phyloP scores from a whole-genome alignment of 2,888 invertebrate species.

The Bruchidius siliquastri region DNA sequence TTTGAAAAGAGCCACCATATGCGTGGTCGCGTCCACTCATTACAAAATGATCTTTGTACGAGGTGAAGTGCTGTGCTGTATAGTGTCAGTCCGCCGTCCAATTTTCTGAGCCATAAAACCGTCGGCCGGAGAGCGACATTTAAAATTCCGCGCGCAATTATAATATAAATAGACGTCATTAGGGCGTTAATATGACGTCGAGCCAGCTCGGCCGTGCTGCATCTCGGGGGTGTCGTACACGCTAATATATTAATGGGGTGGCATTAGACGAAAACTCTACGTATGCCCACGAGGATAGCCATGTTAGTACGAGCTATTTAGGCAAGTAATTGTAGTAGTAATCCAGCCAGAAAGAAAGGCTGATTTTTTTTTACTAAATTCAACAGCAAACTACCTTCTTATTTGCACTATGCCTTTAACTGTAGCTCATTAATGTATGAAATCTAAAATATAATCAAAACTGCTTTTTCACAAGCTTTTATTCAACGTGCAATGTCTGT shows the following conservation, averaged over 20 bases:
- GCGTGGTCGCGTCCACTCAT: not conserved
- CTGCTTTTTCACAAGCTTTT: too few species aligned
- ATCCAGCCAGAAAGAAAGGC: too few species aligned
- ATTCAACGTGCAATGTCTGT: too few species aligned
- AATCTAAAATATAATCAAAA: too few species aligned
- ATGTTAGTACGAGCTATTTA: not conserved
- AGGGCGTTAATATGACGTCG: conserved; percentile 39
- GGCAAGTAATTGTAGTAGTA: too few species aligned
- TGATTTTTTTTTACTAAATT: too few species aligned
- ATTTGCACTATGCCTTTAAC: too few species aligned
- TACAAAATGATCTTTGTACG: not conserved
- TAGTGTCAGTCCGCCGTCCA: not conserved
- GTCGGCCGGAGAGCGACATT: conserved; percentile 31
- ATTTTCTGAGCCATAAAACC: conserved; percentile 43
- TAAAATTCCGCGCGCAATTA: conserved; percentile 45
- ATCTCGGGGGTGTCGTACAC: conserved; percentile 42
- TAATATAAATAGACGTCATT: conserved; percentile 49
- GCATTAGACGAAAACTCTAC: conserved; percentile 35
- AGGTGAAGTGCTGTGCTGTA: not conserved
- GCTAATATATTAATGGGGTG: conserved; percentile 46
- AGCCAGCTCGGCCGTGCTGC: conserved; percentile 46
- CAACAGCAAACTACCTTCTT: too few species aligned
- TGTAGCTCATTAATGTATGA: too few species aligned
- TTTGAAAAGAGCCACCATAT: not conserved
- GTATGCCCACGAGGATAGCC: conserved; percentile 38